Base-by-base conservation (phyloP, 2,888 invertebrate genomes). In the Crematogaster levior region DNA sequence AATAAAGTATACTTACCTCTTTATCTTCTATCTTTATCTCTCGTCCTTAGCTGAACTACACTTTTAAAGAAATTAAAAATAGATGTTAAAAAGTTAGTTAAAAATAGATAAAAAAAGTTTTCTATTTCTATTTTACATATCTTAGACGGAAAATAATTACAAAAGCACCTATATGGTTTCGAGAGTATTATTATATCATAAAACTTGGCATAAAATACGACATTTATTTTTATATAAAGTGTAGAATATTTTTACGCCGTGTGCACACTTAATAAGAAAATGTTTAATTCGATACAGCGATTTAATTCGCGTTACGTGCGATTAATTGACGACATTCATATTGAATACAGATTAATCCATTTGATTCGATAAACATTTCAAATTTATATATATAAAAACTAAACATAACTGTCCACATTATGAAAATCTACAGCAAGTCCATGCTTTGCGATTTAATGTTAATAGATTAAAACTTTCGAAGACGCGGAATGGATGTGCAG, bases 361-460 rank as follows among this genome's bases (percentile, higher is more conserved):
- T 77, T 21, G 65, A n/a, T 43, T 63, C 15, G 53, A 1, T 65
- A 1, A 56, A 30, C 18, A 21, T 34, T 15, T 40, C 3, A 6
- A 74, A 75, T 65, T 80, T 83, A 75, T 18, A 81, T 48, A 84
- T 34, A 34, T 34, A 84, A 58, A 63, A 51, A 24, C 18, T 70
- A 80, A 56, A 66, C 68, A 83, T 40, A 66, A 72, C 56, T 1
- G 12, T 51, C 27, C 75, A 80, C 30, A 37, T 53, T 51, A 46
- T 61, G 37, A 18, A 77, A 82, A 79, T 58, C 27, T 70, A 77
- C 30, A 58, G n/a, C n/a, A 30, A 30, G 40, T 61, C 37, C 34
- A 56, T 56, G 40, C 18, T 30, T 85, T 70, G 48, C 40, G 58
- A 74, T 58, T 77, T 72, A 86, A 85, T 61, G 34, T 84, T 86